Percentiles rank a stretch among this genome's conserved stretches.
Conservation (phyloP, 2,888 invertebrate genomes). For the Phorcus lineatus region DNA sequence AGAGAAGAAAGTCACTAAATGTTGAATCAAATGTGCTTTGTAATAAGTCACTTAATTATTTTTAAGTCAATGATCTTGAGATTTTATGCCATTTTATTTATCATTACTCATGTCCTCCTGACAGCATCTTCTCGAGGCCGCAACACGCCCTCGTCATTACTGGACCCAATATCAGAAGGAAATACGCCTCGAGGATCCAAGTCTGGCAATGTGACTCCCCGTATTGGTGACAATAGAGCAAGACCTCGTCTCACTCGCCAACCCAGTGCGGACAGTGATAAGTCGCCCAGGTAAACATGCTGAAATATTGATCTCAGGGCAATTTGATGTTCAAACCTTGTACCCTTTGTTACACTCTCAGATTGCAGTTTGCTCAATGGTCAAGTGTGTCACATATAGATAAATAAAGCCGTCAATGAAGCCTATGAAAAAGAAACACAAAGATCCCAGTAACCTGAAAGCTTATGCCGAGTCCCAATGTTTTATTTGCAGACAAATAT, state of each 20-base stretch:
- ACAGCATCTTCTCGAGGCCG: constrained; percentile 38
- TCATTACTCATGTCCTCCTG: not conserved
- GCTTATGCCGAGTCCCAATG: not conserved
- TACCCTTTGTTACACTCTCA: not conserved
- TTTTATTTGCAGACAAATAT: not conserved
- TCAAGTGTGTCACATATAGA: no score
- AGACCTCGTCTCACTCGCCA: constrained; percentile 31
- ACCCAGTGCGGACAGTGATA: constrained; percentile 27
- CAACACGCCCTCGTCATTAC: constrained; percentile 40
- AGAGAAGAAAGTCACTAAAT: no score
- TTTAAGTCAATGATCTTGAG: not conserved
- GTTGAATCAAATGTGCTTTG: no score
- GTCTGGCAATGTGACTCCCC: not conserved
- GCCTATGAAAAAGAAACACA: no score
- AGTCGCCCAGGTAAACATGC: constrained; percentile 28
- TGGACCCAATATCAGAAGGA: constrained; percentile 46
- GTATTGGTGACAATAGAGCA: constrained; percentile 7
- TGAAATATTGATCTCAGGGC: not conserved
- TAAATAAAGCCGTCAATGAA: no score
- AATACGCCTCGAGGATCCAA: constrained; percentile 25
- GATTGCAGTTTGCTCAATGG: not conserved
- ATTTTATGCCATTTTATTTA: not conserved
- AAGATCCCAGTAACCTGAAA: not conserved
- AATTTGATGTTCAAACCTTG: not conserved
- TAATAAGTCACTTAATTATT: not conserved